Evolutionary conservation across 2,113 vertebrate genomes (phyloP), one percentile per base, ranked within the genome.

Genomic region (Chinchilla lanigera): DNA sequence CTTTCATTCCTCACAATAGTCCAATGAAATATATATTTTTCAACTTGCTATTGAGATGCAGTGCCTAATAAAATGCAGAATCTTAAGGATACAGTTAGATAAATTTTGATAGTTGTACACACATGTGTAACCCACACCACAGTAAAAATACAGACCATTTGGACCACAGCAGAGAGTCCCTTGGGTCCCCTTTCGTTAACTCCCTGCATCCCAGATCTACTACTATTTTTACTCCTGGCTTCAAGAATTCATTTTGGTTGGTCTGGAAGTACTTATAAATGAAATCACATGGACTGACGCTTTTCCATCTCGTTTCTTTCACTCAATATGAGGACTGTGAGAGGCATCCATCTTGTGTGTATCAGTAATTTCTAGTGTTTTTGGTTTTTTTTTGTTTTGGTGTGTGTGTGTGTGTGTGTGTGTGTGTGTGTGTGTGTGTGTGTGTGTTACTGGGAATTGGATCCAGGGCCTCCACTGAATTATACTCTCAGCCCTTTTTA

Each of bases 261-360:
- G 71, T 61, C 56, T 69, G 7, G 44, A 90, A 85, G n/a, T 87
- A 78, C n/a, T 75, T 58, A 58, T 82, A 41, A 85, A 56, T 90
- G 44, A 38, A 94, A 92, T 95, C n/a, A 22, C 47, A 65, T n/a
- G 3, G 19, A 78, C 1, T 95, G 44, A 41, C 71, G 71, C 8
- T 56, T 83, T 92, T 52, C 47, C n/a, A 13, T 77, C 52, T 83
- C 52, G 28, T 33, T 94, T 92, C 83, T 91, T 85, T 88, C 63
- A 81, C 26, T 89, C 44, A 52, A 41, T 44, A 26, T 60, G 67
- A 86, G 16, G 71, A 93, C 77, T 30, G 2, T 58, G 44, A 92
- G 52, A 58, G 22, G 19, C 17, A 30, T 54, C 47, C 7, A 19
- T 65, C 17, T 54, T 41, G 28, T 60, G n/a, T 85, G 19, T 22